These are phyloP conservation scores for Danio kyathit DNA, from an alignment of 2,797 vertebrate species.

Conservation along the genomic window DNA sequence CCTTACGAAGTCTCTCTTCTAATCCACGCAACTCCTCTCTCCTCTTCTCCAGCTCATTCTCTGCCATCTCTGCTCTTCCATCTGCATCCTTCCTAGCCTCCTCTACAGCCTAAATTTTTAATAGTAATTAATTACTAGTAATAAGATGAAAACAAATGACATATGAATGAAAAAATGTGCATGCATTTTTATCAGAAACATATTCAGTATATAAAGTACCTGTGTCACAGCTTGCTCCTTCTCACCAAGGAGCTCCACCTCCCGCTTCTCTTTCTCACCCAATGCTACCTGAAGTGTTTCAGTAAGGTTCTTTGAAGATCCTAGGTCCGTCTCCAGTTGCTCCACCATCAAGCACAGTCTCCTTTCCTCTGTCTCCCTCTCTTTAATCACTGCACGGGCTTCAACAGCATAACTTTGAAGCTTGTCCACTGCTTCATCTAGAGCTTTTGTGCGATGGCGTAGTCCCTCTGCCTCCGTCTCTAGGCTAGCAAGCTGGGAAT, in stretches of 20 bases:
- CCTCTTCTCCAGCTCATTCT: conserved; percentile 81
- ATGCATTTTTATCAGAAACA: neutral
- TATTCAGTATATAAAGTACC: conserved; percentile 63
- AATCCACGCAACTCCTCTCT: conserved; percentile 76
- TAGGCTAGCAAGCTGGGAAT: conserved; percentile 72
- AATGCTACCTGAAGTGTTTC: conserved; percentile 85
- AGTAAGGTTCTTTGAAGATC: conserved; percentile 85
- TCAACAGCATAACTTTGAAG: conserved; percentile 77
- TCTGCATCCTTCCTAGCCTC: conserved; percentile 83
- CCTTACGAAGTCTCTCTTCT: conserved; percentile 76
- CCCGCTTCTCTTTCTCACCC: conserved; percentile 87
- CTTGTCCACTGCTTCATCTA: conserved; percentile 82
- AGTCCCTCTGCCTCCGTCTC: conserved; percentile 79
- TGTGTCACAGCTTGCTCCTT: conserved; percentile 88
- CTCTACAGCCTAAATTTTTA: conserved; percentile 81
- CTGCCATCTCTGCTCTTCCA: conserved; percentile 78
- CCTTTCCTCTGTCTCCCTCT: conserved; percentile 84
- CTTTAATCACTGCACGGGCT: conserved; percentile 76
- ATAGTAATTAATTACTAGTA: neutral
- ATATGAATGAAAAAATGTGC: neutral
- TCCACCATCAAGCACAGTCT: conserved; percentile 84
- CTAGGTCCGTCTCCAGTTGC: conserved; percentile 89
- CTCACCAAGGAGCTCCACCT: conserved; percentile 87
- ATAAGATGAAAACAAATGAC: neutral
- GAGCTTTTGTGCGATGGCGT: conserved; percentile 72